A percentile compares a stretch with the other conserved stretches of the same genome.
Evolutionary conservation across 2,113 vertebrate genomes (phyloP).

Genomic region (Apodemus speciosus): DNA sequence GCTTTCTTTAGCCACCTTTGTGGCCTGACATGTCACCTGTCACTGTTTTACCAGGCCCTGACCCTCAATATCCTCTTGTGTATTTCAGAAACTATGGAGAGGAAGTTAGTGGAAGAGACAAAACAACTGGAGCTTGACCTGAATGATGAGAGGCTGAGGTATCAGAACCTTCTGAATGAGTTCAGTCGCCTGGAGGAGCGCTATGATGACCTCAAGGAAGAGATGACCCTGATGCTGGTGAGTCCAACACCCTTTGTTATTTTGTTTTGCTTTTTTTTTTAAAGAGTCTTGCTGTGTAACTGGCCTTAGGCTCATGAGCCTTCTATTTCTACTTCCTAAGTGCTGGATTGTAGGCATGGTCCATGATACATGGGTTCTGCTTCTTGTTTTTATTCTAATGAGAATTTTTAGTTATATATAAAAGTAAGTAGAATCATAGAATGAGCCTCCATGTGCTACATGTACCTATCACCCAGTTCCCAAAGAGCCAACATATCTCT

Average conservation of each 20-base stretch:
- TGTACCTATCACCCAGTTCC: not conserved
- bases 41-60: not conserved
- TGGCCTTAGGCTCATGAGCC: not conserved
- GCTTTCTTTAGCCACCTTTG: not conserved
- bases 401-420: not conserved
- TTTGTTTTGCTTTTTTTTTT: too few species aligned
- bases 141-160: conserved; percentile 96
- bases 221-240: conserved; percentile 89
- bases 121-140: conserved; percentile 95
- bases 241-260: conserved; percentile 59
- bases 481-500: not conserved
- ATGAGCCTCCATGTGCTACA: not conserved
- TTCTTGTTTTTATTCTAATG: not conserved
- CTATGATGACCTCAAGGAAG: conserved; percentile 96
- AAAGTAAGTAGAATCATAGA: conserved; percentile 24
- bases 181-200: conserved; percentile 97
- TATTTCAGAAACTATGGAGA: conserved; percentile 93
- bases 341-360: not conserved
- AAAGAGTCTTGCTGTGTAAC: not conserved
- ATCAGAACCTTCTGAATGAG: conserved; percentile 97
- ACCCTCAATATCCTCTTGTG: not conserved
- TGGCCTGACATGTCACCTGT: not conserved
- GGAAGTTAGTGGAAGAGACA: conserved; percentile 92
- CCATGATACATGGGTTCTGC: not conserved
- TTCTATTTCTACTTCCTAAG: not conserved